A percentile compares a stretch with the other conserved stretches of the same genome.
Conservation (phyloP, 2,888 invertebrate species). For the Tipula vernalis region DNA sequence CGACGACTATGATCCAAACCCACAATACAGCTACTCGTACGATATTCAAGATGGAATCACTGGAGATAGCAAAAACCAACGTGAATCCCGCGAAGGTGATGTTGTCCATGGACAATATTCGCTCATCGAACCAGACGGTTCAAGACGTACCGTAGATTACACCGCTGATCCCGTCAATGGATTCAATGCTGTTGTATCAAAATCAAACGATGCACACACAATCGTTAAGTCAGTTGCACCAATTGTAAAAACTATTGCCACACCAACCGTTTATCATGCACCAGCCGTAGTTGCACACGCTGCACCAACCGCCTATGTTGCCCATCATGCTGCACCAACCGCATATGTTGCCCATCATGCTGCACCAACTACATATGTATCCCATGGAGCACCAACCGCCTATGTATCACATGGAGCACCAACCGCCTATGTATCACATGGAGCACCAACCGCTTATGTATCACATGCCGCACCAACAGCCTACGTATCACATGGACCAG, state of each 20-base stretch:
- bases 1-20: slow-evolving; percentile 38
- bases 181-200: slow-evolving; percentile 45
- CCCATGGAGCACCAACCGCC: slow-evolving; percentile 14
- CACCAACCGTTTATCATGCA: slow-evolving; percentile 20
- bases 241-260: slow-evolving; percentile 15
- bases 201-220: slow-evolving; percentile 29
- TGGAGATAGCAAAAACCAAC: slow-evolving; percentile 43
- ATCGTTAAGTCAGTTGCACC: slow-evolving; percentile 17
- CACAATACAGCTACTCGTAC: slow-evolving; percentile 43
- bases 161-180: slow-evolving; percentile 44
- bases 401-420: slow-evolving; percentile 17
- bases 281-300: slow-evolving; percentile 13
- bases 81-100: slow-evolving; percentile 41
- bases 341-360: slow-evolving; percentile 14
- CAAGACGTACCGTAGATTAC: slow-evolving; percentile 42
- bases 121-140: slow-evolving; percentile 43
- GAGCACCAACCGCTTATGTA: neutral
- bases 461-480: slow-evolving; percentile 14
- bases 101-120: slow-evolving; percentile 43
- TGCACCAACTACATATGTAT: slow-evolving; percentile 17
- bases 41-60: slow-evolving; percentile 38
- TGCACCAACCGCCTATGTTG: slow-evolving; percentile 15
- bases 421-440: slow-evolving; percentile 11
- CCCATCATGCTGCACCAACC: slow-evolving; percentile 15
- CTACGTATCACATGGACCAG: slow-evolving; percentile 12